Evolutionary conservation across 2,113 vertebrate species (phyloP), one percentile per base, ranked within the genome.

Genomic region (Columba livia): DNA sequence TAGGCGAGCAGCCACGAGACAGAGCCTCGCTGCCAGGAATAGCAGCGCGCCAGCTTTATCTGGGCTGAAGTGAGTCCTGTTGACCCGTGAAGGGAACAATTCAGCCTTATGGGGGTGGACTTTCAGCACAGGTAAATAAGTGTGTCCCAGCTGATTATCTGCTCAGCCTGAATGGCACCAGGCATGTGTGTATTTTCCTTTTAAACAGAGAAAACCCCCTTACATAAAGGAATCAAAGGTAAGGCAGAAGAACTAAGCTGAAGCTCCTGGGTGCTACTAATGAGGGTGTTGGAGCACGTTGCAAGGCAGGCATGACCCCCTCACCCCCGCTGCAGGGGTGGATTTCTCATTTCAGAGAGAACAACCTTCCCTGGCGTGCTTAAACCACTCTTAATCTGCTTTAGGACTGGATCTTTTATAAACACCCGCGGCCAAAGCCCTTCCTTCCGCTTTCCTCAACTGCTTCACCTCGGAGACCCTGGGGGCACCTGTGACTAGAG

Each of bases 321-420:
- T 80, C 67, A 73, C 62, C 75, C 56, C 79, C 0, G 0, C 31
- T n/a, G 88, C 74, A 66, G 74, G 0, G 32, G 44, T 97, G 94
- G 95, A 96, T 97, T 97, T 96, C 92, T 96, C 73, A 57, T 89
- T 89, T 83, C 58, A 64, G 94, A 67, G 79, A 91, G 93, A 93
- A 89, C 94, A 95, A 89, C 95, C 94, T 94, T 94, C 88, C 73
- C 90, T 65, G 78, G 94, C 96, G 95, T 92, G 92, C 92, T 95
- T 95, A 96, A 97, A 95, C 42, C 92, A 85, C 83, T 60, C 80
- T 71, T 97, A 97, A 97, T 87, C 97, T 87, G 88, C 94, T 97
- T 97, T 97, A 89, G 78, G 79, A 42, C 50, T 84, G 83, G 94
- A 89, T 96, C 91, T 92, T 88, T 94, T 67, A 85, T 94, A 93